Evolutionary conservation across 2,888 invertebrate species (phyloP), one percentile per base, ranked within the genome.

Genomic region (Xylota segnis): DNA sequence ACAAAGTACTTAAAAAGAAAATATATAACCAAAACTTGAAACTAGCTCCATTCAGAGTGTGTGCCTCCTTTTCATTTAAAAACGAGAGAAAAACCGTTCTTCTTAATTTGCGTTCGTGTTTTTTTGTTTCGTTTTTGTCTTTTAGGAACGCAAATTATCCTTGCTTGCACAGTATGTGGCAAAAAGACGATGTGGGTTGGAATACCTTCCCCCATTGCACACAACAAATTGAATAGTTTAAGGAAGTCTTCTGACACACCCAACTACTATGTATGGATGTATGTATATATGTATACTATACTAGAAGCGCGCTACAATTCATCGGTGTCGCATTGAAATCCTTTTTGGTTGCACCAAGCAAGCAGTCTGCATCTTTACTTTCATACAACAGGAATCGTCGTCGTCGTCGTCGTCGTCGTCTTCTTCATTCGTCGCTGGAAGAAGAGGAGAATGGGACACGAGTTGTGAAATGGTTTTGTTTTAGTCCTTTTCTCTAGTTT

Each of bases 241-340:
- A 65, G 70, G 71, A 76, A 76, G 59, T 40, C 56, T 75, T 59
- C 37, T 76, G 71, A 72, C 71, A 86, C 72, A 37, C 37, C 71
- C 65, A 68, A 63, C 47, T 16, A 50, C 37, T 16, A 37, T 9
- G 14, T 40, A 23, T 23, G 23, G 1, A 34, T 34, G 34, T 9
- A 9, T 34, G 10, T 32, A 10, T 34, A 34, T 10, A 32, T 37
- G 12, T 2, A 1, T 10, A 18, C 18, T 10, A 27, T 23, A 59
- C 27, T 34, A 23, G n/a, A 27, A 47, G 37, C 58, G 29, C 43
- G 27, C 61, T 79, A 75, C 71, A 81, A 86, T 66, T 76, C 71
- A 81, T 81, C 76, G 84, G 76, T 71, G 81, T 72, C 81, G 81
- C 84, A 86, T 81, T 81, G 76, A 86, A 86, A 81, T 76, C 76